A percentile compares a stretch with the other conserved stretches of the same genome.
Conservation (phyloP, 1,140 invertebrate genomes). For the Cherax destructor region DNA sequence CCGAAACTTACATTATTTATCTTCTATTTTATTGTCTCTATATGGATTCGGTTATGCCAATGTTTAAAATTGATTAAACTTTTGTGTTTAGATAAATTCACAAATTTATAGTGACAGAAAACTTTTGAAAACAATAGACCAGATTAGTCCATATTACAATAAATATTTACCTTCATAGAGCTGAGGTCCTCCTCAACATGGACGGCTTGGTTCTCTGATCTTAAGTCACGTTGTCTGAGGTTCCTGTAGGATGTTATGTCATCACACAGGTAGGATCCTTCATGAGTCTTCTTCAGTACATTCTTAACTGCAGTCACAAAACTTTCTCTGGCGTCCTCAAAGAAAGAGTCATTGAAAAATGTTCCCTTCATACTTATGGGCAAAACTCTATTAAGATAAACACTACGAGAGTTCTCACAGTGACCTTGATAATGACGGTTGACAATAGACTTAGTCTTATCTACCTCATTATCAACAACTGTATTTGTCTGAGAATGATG, state of each 20-base stretch:
- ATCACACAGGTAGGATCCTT: not conserved
- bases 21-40: not conserved
- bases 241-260: constrained; percentile 16
- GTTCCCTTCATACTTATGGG: constrained; percentile 26
- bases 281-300: not conserved
- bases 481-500: not conserved
- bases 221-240: constrained; percentile 2
- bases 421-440: not conserved
- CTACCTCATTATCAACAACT: not conserved
- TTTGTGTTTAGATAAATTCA: too few species aligned
- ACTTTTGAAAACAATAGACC: too few species aligned
- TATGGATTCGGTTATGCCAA: too few species aligned
- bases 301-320: constrained; percentile 5
- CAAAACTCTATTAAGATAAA: not conserved
- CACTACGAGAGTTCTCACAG: too few species aligned
- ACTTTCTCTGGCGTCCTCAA: not conserved
- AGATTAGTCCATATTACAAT: not conserved
- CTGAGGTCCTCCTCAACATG: constrained; percentile 17
- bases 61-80: too few species aligned
- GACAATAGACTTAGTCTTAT: not conserved
- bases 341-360: constrained; percentile 46
- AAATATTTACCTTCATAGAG: constrained; percentile 9
- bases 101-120: too few species aligned
- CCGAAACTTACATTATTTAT: not conserved
- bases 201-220: constrained; percentile 22